These are phyloP conservation scores for Helogale parvula DNA, from an alignment of 2,113 vertebrate genomes.

Conservation along the genomic window DNA sequence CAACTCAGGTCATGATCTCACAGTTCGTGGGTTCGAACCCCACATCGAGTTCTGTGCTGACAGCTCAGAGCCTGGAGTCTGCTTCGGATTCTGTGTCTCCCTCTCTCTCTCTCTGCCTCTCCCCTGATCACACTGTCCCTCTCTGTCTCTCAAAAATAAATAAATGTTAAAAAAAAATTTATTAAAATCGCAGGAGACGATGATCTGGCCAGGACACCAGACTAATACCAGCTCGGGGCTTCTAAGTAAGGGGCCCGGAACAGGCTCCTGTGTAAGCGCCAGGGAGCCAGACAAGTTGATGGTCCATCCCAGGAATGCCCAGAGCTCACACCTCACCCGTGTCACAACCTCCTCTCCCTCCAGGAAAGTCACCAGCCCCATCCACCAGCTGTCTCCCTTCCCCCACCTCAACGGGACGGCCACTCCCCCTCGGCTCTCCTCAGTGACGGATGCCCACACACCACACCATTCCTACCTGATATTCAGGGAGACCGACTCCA, in stretches of 20 bases:
- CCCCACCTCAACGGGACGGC: accelerated
- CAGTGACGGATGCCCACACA: accelerated
- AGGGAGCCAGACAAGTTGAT: neutral
- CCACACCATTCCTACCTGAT: slow-evolving; percentile 88
- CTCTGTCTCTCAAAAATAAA: too few species aligned
- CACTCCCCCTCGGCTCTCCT: accelerated
- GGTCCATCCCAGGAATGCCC: neutral
- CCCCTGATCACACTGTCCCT: too few species aligned
- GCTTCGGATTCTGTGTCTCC: too few species aligned
- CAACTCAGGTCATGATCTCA: too few species aligned
- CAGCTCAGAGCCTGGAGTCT: too few species aligned
- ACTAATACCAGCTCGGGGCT: neutral
- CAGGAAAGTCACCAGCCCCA: neutral
- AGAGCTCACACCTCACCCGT: neutral
- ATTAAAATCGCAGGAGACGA: neutral
- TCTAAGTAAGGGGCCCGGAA: neutral
- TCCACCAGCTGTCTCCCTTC: accelerated
- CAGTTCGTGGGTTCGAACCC: too few species aligned
- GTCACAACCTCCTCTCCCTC: neutral
- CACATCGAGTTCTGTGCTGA: too few species aligned
- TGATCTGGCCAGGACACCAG: neutral
- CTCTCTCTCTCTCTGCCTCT: too few species aligned
- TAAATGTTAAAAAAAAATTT: too few species aligned
- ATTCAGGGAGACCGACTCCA: slow-evolving; percentile 91
- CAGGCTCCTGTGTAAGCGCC: too few species aligned